Conservation (phyloP, 2,888 invertebrate genomes). For the Dynastes hyllus region DNA sequence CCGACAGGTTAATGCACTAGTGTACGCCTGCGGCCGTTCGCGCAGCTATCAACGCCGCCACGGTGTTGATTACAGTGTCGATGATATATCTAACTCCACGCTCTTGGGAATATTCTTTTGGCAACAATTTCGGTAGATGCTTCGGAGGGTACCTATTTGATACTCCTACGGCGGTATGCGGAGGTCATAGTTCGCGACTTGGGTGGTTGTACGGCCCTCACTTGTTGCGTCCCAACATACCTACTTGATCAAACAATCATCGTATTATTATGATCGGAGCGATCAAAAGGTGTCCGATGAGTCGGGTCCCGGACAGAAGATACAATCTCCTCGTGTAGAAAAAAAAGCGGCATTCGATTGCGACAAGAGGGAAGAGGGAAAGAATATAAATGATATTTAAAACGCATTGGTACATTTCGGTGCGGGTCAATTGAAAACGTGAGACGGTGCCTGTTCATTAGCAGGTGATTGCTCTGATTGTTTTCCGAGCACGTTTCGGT, state of each 20-base stretch:
- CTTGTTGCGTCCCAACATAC: constrained; percentile 29
- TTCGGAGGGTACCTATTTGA: background rate
- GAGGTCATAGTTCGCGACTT: constrained; percentile 41
- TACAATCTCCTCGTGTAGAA: constrained; percentile 28
- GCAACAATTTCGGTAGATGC: constrained; percentile 18
- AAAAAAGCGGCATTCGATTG: constrained; percentile 6
- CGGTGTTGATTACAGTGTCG: constrained; percentile 39
- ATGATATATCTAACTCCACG: background rate
- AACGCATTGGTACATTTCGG: constrained; percentile 41
- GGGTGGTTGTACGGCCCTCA: constrained; percentile 34
- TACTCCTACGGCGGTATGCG: background rate
- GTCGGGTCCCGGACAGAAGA: background rate
- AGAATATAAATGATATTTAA: constrained; percentile 46
- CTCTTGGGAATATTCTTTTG: constrained; percentile 33
- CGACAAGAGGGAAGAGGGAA: constrained; percentile 20
- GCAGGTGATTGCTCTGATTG: constrained; percentile 48
- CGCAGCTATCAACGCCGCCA: constrained; percentile 35
- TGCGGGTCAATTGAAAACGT: constrained; percentile 48
- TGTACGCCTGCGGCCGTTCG: constrained; percentile 42
- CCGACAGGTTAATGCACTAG: constrained; percentile 63
- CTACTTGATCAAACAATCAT: constrained; percentile 44
- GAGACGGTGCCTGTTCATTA: constrained; percentile 39
- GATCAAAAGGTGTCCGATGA: constrained; percentile 43
- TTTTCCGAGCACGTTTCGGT: constrained; percentile 41
- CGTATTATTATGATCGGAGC: constrained; percentile 47